Evolutionary conservation across 92 coral and sea anemone species (phyloP), one percentile per base, ranked within the genome.

Genomic region (Porites lobata): DNA sequence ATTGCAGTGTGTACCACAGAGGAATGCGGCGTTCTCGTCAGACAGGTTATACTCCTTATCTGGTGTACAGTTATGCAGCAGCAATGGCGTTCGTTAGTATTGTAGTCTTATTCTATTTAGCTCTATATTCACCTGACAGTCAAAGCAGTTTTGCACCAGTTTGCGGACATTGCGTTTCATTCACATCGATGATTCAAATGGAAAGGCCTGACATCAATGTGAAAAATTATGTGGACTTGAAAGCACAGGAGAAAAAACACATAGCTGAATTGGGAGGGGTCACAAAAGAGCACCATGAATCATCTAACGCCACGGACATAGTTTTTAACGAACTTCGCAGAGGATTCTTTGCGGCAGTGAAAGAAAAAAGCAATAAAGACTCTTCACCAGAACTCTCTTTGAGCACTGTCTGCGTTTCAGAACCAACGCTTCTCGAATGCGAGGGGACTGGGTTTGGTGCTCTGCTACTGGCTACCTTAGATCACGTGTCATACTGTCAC

Each of bases 371-470:
- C 10, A 12, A 17, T 17, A 66, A 22, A 19, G 70, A 9, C 4
- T 65, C 76, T 13, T 12, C 63, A 8, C 21, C 50, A 19, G 70
- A 3, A 4, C 21, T 65, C 20, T 12, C 75, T 22, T 21, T 50
- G 18, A 72, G 26, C 51, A 67, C 66, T 21, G 89, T 77, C 47
- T 89, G 92, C 50, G 85, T 89, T 64, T 89, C 92, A 7, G 92
- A 89, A 72, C 57, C 87, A 9, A 77, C 92, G 11, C 26, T 89
- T 19, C 84, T 89, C 24, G 92, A 84, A 58, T 89, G 89, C 13
- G 69, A 12, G 18, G 75, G 71, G 22, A 43, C 76, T 74, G 92
- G 92, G 47, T 29, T 89, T 47, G 92, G 85, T 19, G 92, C 85
- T 3, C 18, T 84, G 57, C 15, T 85, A 62, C 63, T 89, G 80